Evolutionary conservation across 35 echinoderm and acorn worm species (phyloP), one percentile per base, ranked within the genome.

Genomic region (Acanthaster planci): DNA sequence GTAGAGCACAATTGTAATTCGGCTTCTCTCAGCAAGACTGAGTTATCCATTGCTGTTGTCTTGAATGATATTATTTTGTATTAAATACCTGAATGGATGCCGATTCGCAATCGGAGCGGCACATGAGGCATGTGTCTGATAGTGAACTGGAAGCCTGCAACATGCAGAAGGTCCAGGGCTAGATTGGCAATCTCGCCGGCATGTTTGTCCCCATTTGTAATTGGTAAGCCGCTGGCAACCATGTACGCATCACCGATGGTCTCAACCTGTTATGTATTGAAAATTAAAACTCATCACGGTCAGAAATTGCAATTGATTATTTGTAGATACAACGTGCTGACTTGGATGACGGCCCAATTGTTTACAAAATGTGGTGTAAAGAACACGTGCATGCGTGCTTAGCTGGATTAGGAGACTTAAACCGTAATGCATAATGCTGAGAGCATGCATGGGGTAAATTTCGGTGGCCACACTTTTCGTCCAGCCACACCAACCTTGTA

Each of bases 211-310:
- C 88, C 88, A 47, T 90, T 90, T 52, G 81, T 84, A 16, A 90
- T 79, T 21, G 88, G 88, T 40, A 90, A 54, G 75, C 88, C 88
- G 44, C 78, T 83, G 7, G 76, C 88, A 27, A 90, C 88, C 88
- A 90, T 90, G 82, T 90, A 90, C 15, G 88, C 81, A 30, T 90
- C 88, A 26, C 88, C 82, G 39, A 90, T 90, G 23, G 88, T 90
- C 44, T 90, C 91, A 0, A 93, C 91, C 39, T 93, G n/a, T 27
- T 72, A 26, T 27, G 34, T 31, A 59, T 10, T 3, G 30, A 35
- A 78, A 78, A 17, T 51, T n/a, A 5, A 44, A 72, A 30, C 17
- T 17, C 21, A 64, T 40, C 57, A 39, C 0, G 0, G 1, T 6
- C 9, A 67, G 59, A 47, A 47, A 47, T 47, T 47, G 42, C 42